A percentile compares a stretch with the other conserved stretches of the same genome.
Conservation (phyloP, 2,113 vertebrate genomes). For the Calyptomena viridis region DNA sequence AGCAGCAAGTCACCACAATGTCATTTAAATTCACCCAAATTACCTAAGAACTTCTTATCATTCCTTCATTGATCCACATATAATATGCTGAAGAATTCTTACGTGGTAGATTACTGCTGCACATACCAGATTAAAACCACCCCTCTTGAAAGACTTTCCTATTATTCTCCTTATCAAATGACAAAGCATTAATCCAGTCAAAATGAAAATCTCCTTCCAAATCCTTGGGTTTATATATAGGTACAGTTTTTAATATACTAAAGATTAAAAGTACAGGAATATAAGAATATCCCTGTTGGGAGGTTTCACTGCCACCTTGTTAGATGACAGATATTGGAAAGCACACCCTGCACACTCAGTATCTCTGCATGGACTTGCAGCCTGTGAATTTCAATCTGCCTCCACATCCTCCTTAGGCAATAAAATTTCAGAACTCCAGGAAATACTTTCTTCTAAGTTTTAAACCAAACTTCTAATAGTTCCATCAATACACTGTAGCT, state of each 20-base stretch:
- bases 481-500: not conserved
- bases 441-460: not conserved
- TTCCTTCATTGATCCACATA: not conserved
- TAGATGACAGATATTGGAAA: not conserved
- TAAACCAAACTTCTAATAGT: not conserved
- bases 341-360: not conserved
- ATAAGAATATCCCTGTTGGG: not conserved
- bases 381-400: not conserved
- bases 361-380: not conserved
- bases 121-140: not conserved
- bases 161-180: not conserved
- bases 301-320: not conserved
- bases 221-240: not conserved
- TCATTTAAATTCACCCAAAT: not conserved
- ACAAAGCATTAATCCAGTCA: not conserved
- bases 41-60: not conserved
- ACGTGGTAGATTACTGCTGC: not conserved
- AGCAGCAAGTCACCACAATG: not conserved
- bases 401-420: not conserved
- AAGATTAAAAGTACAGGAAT: not conserved
- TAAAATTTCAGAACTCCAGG: not conserved
- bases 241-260: not conserved
- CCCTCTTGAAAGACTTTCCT: not conserved
- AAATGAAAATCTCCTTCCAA: not conserved
- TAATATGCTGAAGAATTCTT: not conserved